phyloP scores from a whole-genome alignment of 2,797 vertebrate species.

The Sparidentex hasta region DNA sequence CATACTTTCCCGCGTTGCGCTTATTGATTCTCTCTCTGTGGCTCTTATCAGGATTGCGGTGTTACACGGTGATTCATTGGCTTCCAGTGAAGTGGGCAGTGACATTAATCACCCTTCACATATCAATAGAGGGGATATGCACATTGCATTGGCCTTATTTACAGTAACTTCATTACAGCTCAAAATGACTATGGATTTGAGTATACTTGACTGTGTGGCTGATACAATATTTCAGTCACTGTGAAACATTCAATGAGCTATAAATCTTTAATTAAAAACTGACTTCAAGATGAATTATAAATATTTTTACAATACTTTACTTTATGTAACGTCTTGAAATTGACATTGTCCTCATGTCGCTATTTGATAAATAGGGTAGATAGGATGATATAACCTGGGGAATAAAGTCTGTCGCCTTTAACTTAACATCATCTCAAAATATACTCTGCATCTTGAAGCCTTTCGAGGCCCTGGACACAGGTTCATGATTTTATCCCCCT shows the following conservation, averaged over 20 bases:
- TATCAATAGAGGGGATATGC: constrained; percentile 73
- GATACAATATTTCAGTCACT: constrained; percentile 10
- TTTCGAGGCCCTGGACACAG: constrained; percentile 22
- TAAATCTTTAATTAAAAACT: constrained; percentile 23
- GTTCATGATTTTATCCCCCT: constrained; percentile 5
- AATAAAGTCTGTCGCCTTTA: constrained; percentile 9
- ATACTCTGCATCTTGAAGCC: constrained; percentile 7
- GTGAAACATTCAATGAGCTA: constrained; percentile 24
- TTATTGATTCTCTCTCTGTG: constrained; percentile 81
- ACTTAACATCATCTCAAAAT: constrained; percentile 17
- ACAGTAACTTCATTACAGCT: constrained; percentile 69
- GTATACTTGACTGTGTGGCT: constrained; percentile 11
- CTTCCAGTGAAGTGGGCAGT: constrained; percentile 73
- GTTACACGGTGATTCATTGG: constrained; percentile 81
- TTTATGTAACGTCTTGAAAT: neutral
- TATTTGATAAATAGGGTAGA: neutral
- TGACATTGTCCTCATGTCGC: neutral
- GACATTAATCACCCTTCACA: constrained; percentile 82
- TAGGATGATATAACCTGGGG: neutral
- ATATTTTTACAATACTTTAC: neutral
- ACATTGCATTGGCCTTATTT: constrained; percentile 52
- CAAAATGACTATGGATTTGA: constrained; percentile 51
- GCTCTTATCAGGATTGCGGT: constrained; percentile 86
- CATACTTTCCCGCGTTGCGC: constrained; percentile 74
- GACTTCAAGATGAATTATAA: neutral